Evolutionary conservation across 2,888 invertebrate species (phyloP).

Genomic region (Linnaemya vulpina): DNA sequence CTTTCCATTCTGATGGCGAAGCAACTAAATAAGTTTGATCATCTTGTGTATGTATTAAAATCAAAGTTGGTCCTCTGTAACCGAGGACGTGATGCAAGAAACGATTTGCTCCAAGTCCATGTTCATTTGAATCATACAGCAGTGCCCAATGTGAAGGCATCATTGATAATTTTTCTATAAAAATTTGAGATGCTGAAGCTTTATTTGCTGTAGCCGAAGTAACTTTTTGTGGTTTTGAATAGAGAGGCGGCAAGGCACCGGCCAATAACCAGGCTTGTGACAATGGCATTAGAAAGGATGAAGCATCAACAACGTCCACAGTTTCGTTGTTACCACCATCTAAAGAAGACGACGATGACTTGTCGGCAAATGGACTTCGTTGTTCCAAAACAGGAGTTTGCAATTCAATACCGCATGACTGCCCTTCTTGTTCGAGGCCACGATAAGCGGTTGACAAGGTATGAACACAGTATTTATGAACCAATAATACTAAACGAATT

Average conservation of each 20-base stretch:
- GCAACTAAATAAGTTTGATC: constrained; percentile 90
- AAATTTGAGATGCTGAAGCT: constrained; percentile 83
- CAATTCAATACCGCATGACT: constrained; percentile 86
- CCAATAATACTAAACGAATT: constrained; percentile 88
- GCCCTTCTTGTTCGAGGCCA: constrained; percentile 82
- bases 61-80: constrained; percentile 86
- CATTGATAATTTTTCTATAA: constrained; percentile 87
- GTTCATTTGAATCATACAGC: constrained; percentile 92
- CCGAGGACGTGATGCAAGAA: constrained; percentile 93
- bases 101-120: constrained; percentile 94
- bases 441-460: constrained; percentile 85
- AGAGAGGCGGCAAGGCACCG: constrained; percentile 86
- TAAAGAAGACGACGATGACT: constrained; percentile 66
- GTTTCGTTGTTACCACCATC: constrained; percentile 62
- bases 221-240: constrained; percentile 83
- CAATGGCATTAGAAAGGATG: constrained; percentile 84
- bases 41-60: constrained; percentile 85
- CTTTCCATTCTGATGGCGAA: constrained; percentile 92
- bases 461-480: constrained; percentile 87
- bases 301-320: constrained; percentile 73
- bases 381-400: constrained; percentile 90
- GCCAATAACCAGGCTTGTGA: constrained; percentile 89
- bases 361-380: constrained; percentile 82
- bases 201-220: constrained; percentile 76
- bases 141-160: constrained; percentile 92